Base-by-base conservation (phyloP, 2,888 invertebrate species). In the Napeogenes inachia region DNA sequence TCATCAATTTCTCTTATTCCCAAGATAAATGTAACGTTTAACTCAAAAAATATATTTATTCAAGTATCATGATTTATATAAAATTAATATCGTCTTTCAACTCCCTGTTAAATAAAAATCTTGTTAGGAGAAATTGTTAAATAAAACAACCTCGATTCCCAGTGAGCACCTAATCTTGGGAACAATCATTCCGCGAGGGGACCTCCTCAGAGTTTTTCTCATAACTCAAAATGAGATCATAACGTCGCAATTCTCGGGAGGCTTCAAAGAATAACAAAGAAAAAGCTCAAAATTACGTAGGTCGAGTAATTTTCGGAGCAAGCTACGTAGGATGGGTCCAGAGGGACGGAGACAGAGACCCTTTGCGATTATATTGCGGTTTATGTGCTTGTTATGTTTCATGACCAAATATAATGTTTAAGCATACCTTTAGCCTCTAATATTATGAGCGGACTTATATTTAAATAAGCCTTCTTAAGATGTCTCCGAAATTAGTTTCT, bases 191-290 rank as follows among this genome's bases (percentile, higher is more conserved):
- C 77, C 80, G 78, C 79, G 78, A 77, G 74, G 82, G 82, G 82
- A 81, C 82, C 79, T 79, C 78, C 84, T 86, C 83, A 85, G 87
- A 87, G 86, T 84, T 88, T 85, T 81, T 82, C 85, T 85, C 86
- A 85, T 89, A 88, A 87, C 87, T 89, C 84, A 87, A 86, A 89
- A 89, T 88, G 89, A 87, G 88, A 89, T 89, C 87, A 87, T 89
- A 89, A 87, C 87, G 83, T 85, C 81, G 83, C 83, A 79, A 85
- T 82, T 82, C 88, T 86, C 89, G 77, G 78, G 84, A 78, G 87
- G 82, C 79, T 80, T 81, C 81, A 82, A 86, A 85, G 87, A 85
- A 89, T 87, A 87, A 88, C 86, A 88, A 88, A 84, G 86, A 87
- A 85, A 84, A 87, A 80, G 81, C 82, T 83, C 83, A 85, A 85